phyloP scores from a whole-genome alignment of 2,888 invertebrate species.

The Melieria omissa region DNA sequence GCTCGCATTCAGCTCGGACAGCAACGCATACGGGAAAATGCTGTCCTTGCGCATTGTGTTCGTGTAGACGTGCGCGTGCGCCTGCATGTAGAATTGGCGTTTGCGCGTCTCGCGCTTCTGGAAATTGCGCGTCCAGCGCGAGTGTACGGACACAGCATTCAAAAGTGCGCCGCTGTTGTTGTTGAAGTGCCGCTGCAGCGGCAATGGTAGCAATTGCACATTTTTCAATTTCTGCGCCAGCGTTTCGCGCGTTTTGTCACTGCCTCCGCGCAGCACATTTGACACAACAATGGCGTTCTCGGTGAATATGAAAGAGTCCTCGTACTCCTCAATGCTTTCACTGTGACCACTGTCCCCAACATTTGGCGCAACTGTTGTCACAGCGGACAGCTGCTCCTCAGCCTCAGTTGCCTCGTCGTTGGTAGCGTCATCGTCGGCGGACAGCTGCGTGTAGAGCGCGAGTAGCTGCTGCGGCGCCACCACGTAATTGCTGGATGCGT shows the following conservation, averaged over 20 bases:
- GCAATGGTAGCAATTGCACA: conserved; percentile 13
- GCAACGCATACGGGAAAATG: conserved; percentile 43
- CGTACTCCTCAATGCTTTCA: conserved; percentile 2
- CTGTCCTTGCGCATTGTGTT: conserved; percentile 48
- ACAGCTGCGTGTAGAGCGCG: conserved; percentile 17
- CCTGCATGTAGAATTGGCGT: conserved; percentile 35
- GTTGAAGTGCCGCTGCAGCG: neutral
- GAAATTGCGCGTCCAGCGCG: conserved; percentile 49
- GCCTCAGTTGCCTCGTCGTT: neutral
- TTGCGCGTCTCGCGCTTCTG: conserved; percentile 48
- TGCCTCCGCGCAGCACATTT: conserved; percentile 12
- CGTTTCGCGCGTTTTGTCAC: conserved; percentile 29
- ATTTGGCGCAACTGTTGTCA: neutral
- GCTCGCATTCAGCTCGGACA: conserved; percentile 45
- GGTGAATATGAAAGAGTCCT: neutral
- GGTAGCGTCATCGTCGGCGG: neutral
- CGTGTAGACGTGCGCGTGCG: conserved; percentile 38
- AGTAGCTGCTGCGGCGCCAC: conserved; percentile 27
- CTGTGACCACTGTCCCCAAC: neutral
- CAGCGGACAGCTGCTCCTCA: neutral
- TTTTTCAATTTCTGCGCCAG: conserved; percentile 18
- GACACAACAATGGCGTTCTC: conserved; percentile 14
- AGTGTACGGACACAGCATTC: conserved; percentile 38
- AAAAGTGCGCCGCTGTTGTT: conserved; percentile 17
- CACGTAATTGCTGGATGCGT: conserved; percentile 20